Percentiles rank a stretch among this genome's conserved stretches.
Evolutionary conservation across 2,113 vertebrate species (phyloP).

Genomic region (Labeo catla): DNA sequence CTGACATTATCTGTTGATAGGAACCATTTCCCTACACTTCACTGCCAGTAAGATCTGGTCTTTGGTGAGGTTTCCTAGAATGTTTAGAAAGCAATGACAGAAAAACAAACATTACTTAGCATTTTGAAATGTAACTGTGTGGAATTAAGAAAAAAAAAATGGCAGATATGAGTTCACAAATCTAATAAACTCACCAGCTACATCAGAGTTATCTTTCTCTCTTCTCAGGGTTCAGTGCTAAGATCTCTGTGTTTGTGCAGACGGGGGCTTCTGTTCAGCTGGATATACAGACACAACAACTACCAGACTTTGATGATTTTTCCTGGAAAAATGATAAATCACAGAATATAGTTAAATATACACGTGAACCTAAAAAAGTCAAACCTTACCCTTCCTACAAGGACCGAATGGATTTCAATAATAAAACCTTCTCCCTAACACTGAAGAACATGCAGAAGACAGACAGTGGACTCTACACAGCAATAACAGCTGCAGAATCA

Average conservation of each 20-base stretch:
- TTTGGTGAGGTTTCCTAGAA: no score
- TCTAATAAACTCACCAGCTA: no score
- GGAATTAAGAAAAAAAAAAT: no score
- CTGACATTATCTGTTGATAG: no score
- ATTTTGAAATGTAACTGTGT: no score
- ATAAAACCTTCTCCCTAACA: neutral
- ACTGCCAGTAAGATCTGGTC: no score
- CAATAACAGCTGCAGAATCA: fast-evolving
- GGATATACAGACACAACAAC: neutral
- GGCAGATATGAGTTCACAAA: no score
- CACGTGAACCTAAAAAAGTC: no score
- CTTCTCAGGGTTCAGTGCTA: slow-evolving; percentile 12
- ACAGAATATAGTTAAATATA: neutral
- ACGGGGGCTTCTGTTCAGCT: neutral
- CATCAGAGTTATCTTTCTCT: neutral
- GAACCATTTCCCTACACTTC: no score
- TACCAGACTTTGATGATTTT: neutral
- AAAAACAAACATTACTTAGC: no score
- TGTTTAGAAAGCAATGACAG: no score
- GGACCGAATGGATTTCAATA: slow-evolving; percentile 29
- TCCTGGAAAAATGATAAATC: neutral
- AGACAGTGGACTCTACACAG: slow-evolving; percentile 32
- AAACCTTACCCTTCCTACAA: no score
- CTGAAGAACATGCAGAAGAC: slow-evolving; percentile 42
- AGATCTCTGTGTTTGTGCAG: neutral